phyloP scores from a whole-genome alignment of 2,888 invertebrate species.

The Chirona hameri region DNA sequence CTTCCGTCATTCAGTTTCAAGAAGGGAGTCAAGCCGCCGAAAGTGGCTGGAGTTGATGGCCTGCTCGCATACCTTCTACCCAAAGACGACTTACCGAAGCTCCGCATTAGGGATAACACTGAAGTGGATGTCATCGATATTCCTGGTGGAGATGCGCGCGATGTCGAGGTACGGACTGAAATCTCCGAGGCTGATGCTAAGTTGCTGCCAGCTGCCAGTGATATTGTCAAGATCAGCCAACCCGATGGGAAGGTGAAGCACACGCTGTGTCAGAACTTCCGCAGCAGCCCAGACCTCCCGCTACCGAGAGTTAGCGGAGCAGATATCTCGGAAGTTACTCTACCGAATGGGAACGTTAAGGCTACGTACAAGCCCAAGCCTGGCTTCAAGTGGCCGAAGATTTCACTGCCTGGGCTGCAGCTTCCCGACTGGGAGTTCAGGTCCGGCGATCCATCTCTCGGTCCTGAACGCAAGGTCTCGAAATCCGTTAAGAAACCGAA shows the following conservation, averaged over 20 bases:
- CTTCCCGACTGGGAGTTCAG: conserved; percentile 7
- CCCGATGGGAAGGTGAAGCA: background rate
- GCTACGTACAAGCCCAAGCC: background rate
- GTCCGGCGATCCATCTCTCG: background rate
- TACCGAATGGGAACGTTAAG: background rate
- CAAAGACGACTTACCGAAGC: background rate
- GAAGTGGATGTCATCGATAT: conserved; percentile 2
- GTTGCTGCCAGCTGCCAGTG: background rate
- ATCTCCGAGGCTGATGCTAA: background rate
- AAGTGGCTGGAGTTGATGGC: background rate
- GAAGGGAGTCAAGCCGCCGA: background rate
- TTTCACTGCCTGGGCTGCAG: background rate
- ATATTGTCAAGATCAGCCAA: background rate
- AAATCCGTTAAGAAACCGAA: background rate
- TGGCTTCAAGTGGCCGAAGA: background rate
- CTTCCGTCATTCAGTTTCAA: conserved; percentile 1
- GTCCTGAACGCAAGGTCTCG: background rate
- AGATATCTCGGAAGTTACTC: background rate
- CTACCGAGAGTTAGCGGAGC: background rate
- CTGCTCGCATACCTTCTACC: background rate
- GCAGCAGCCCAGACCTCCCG: background rate
- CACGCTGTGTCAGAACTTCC: background rate
- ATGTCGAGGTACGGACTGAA: background rate
- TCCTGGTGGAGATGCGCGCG: background rate
- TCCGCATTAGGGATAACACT: background rate